Base-by-base conservation (phyloP, 2,113 vertebrate species). In the Xiphias gladius region DNA sequence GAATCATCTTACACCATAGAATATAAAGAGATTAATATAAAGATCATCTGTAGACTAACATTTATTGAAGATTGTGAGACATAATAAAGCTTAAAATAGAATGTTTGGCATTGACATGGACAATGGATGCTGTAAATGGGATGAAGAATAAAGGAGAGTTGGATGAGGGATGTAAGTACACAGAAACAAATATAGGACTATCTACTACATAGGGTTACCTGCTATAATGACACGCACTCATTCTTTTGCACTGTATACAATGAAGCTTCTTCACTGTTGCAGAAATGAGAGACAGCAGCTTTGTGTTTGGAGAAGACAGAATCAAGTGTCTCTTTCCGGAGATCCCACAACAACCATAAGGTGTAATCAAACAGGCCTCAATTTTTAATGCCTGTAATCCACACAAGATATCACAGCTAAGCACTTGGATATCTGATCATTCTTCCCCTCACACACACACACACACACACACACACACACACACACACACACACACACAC, bases 251-350 rank as follows among this genome's bases (percentile, higher is more conserved):
- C 39, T 22, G 1, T 39, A 22, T 26, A 26, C 19, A 55, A 50
- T 20, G 48, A 50, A 17, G 63, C n/a, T 14, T 73, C 62, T 14
- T 32, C 8, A 48, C 41, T 24, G 22, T 35, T 35, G 35, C 11
- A 48, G 65, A 26, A 32, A 39, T 39, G 17, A 61, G 50, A 39
- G 30, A 67, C 11, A n/a, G 37, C 17, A 19, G 66, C 52, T 35
- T 54, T 24, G 37, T 68, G 24, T 72, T 28, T 7, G 37, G 13
- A 54, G 54, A 43, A 37, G 57, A 41, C 14, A 7, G 16, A 85
- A 57, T 69, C 69, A 75, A 55, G 61, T 69, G 46, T 83, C 80
- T 83, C 81, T 86, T 90, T 81, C n/a, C 73, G 59, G 41, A 67
- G 75, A 65, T 77, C 30, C 39, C 26, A 66, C 43, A 46, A 73